Evolutionary conservation across 2,888 invertebrate species (phyloP).

Genomic region (Dorcus parallelipipedus): DNA sequence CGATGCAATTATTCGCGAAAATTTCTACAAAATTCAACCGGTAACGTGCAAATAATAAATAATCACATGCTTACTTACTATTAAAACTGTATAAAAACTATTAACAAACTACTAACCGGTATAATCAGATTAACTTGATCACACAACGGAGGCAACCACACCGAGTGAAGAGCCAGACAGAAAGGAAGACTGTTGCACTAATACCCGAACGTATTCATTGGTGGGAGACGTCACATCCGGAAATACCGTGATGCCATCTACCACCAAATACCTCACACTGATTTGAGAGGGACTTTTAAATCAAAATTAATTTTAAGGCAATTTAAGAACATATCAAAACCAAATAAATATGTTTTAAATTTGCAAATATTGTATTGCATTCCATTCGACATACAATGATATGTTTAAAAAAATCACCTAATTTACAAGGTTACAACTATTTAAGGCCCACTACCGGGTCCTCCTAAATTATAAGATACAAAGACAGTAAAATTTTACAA

Average conservation of each 20-base stretch:
- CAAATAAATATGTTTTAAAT: too few relatives aligned
- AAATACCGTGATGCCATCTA: neutral
- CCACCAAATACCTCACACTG: neutral
- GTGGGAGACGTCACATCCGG: conserved; percentile 27
- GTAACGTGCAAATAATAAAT: conserved; percentile 1
- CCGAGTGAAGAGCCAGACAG: conserved; percentile 45
- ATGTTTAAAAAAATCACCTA: too few relatives aligned
- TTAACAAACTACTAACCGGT: conserved; percentile 17
- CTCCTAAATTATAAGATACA: too few relatives aligned
- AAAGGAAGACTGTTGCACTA: conserved; percentile 40
- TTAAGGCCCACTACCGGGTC: too few relatives aligned
- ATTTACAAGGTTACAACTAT: too few relatives aligned
- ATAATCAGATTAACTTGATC: conserved; percentile 8
- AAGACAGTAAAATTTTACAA: too few relatives aligned
- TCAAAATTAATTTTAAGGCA: too few relatives aligned
- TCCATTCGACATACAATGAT: too few relatives aligned
- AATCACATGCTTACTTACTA: conserved; percentile 10
- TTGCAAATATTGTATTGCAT: too few relatives aligned
- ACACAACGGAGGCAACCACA: conserved; percentile 38
- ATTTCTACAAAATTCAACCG: neutral
- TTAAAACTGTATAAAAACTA: conserved; percentile 12
- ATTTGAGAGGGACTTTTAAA: too few relatives aligned
- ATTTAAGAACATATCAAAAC: too few relatives aligned
- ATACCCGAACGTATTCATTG: conserved; percentile 22
- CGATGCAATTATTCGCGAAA: conserved; percentile 7